Evolutionary conservation across 2,888 invertebrate genomes (phyloP), one percentile per base, ranked within the genome.

Genomic region (Notocelia uddmanniana): DNA sequence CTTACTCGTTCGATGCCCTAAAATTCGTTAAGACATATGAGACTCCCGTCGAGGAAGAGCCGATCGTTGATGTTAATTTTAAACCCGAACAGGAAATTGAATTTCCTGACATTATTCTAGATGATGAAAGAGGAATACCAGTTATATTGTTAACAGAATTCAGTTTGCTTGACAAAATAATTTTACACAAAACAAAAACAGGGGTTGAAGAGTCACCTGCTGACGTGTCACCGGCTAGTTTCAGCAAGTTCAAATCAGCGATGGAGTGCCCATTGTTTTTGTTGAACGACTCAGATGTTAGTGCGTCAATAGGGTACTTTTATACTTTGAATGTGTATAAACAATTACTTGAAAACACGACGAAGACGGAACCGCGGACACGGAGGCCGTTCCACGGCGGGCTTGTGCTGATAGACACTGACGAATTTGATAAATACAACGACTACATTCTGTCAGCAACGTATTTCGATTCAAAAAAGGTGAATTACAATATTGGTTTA

Each of bases 371-470:
- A n/a, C 86, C 86, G 10, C 81, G 83, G 10, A 84, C 84, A 21
- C 76, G 85, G 37, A 78, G 75, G 74, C 80, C 78, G 3, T 85
- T 79, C 71, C 79, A 82, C 31, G 85, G 85, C 0, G 86, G 85
- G 3, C 76, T 86, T n/a, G 85, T 85, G 62, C 74, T 85, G 2
- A 77, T 76, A 60, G 83, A 82, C 50, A 79, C 79, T 0, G 76
- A 81, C 45, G 74, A 82, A 19, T 87, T 85, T 66, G 86, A 87
- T 62, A 79, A 76, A 74, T 87, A 87, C 72, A 87, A 87, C 54
- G 86, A 87, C 58, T 87, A 82, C 71, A 77, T 87, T 76, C 63
- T 87, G 63, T 79, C 87, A 0, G 81, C 80, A 9, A 87, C 85
- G 2, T 87, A 87, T 72, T 87, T 87, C 64, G 63, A 82, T 75